Evolutionary conservation across 2,888 invertebrate genomes (phyloP).

Genomic region (Orchestes rusci): DNA sequence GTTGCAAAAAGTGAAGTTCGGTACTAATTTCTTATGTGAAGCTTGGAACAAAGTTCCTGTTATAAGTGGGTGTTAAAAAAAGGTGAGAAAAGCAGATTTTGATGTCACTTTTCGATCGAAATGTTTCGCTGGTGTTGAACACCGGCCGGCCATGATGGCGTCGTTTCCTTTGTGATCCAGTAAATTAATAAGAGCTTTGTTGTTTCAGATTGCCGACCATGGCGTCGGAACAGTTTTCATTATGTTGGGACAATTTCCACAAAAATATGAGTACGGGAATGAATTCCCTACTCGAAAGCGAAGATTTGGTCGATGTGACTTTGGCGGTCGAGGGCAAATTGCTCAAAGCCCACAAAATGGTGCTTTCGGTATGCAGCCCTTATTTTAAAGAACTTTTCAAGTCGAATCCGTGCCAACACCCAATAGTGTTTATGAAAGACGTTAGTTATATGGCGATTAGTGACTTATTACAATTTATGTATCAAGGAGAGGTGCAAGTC

Average conservation of each 20-base stretch:
- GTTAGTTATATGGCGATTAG: slow-evolving; percentile 51
- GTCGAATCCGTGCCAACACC: slow-evolving; percentile 59
- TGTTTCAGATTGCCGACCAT: slow-evolving; percentile 34
- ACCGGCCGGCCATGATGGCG: slow-evolving; percentile 34
- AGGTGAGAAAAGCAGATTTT: too few relatives aligned
- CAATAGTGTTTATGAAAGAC: slow-evolving; percentile 55
- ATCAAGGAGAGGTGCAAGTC: slow-evolving; percentile 51
- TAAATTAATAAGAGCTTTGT: slow-evolving; percentile 7
- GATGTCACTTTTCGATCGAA: too few relatives aligned
- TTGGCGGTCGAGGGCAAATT: slow-evolving; percentile 50
- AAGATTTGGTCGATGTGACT: slow-evolving; percentile 45
- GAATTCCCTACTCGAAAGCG: slow-evolving; percentile 44
- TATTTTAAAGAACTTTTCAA: slow-evolving; percentile 65
- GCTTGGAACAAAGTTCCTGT: too few relatives aligned
- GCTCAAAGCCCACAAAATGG: slow-evolving; percentile 63
- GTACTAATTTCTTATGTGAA: too few relatives aligned
- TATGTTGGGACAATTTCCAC: slow-evolving; percentile 69
- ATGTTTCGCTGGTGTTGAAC: too few relatives aligned
- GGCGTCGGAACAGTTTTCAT: slow-evolving; percentile 61
- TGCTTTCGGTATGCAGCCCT: slow-evolving; percentile 63
- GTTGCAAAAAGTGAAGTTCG: too few relatives aligned
- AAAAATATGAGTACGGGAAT: slow-evolving; percentile 61
- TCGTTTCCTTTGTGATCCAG: slow-evolving; percentile 15
- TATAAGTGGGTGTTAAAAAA: too few relatives aligned
- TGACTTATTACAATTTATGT: slow-evolving; percentile 53